Conservation (phyloP, 2,797 vertebrate species). For the Myotis vivesi region DNA sequence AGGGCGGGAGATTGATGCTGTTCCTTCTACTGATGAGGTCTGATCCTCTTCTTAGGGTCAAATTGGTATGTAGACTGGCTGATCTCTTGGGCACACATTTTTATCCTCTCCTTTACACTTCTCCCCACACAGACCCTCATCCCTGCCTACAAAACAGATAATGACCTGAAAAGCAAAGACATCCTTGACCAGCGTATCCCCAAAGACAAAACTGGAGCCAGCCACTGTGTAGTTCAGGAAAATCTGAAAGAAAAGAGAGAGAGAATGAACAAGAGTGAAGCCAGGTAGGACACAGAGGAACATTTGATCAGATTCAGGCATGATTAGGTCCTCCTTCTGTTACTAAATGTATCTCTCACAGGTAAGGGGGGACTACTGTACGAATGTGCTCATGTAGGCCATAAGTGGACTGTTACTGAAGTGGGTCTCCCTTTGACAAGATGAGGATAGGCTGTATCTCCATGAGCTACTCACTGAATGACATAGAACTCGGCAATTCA, state of each 20-base stretch:
- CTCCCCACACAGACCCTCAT: background rate
- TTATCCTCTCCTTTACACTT: background rate
- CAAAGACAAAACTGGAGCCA: slow-evolving; percentile 94
- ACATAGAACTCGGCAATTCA: background rate
- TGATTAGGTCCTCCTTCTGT: background rate
- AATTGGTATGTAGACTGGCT: background rate
- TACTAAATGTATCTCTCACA: background rate
- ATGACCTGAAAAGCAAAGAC: slow-evolving; percentile 94
- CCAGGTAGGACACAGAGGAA: background rate
- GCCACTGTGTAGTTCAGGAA: slow-evolving; percentile 93
- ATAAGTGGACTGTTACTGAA: too few relatives aligned
- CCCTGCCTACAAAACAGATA: background rate
- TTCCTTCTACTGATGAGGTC: background rate
- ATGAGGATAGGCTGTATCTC: background rate
- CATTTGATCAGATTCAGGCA: background rate
- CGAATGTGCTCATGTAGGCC: too few relatives aligned
- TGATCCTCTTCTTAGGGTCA: background rate
- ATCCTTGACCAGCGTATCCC: slow-evolving; percentile 83
- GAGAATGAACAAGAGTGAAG: slow-evolving; percentile 5
- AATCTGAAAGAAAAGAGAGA: slow-evolving; percentile 81
- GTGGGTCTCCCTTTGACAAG: background rate
- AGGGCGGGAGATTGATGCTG: background rate
- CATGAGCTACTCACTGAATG: background rate
- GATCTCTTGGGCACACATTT: background rate
- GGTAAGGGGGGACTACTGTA: too few relatives aligned